Base-by-base conservation (phyloP, 1,140 invertebrate genomes). In the Hypsibius dujardini region DNA sequence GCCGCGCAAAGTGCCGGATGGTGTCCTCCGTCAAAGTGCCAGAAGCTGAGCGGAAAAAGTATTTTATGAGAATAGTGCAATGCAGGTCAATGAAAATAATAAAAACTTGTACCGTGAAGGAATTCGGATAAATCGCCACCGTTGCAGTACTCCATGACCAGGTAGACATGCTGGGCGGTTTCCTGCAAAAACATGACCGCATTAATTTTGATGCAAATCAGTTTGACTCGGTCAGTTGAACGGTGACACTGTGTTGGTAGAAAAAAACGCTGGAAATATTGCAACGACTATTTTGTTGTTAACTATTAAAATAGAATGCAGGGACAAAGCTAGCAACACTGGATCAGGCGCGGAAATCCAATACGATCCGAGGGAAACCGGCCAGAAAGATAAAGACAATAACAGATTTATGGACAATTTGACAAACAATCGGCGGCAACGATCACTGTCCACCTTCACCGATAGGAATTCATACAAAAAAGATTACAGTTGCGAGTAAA, bases 121-220 rank as follows among this genome's bases (percentile, higher is more conserved):
- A 97, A 98, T 83, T 99, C 95, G 46, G 93, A 93, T 77, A 99
- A 83, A 82, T 98, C 95, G 12, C 95, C 95, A 67, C 94, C 94
- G 86, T 98, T 98, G 82, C 95, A 98, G 81, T 94, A 98, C 86
- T 95, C 94, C 92, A 97, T 97, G 75, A 97, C 91, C 74, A 97
- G 85, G 83, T 90, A 95, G 72, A 98, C 92, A 84, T 95, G 88
- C 75, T 88, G 86, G 75, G 87, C 83, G 71, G 90, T 92, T 84
- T 97, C 93, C 82, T 86, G 75, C 46, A 79, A 76, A 72, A 73
- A 75, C 79, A 78, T 73, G 12, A 56, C 7, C 50, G 50, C n/a
- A 56, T 56, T 12, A 56, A 7, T n/a, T n/a, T 12, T n/a, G 50
- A 56, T 12, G n/a, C n/a, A 56, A 56, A n/a, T 56, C 7, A 12